Conservation (phyloP, 2,797 vertebrate genomes). For the Arnoldichthys spilopterus region DNA sequence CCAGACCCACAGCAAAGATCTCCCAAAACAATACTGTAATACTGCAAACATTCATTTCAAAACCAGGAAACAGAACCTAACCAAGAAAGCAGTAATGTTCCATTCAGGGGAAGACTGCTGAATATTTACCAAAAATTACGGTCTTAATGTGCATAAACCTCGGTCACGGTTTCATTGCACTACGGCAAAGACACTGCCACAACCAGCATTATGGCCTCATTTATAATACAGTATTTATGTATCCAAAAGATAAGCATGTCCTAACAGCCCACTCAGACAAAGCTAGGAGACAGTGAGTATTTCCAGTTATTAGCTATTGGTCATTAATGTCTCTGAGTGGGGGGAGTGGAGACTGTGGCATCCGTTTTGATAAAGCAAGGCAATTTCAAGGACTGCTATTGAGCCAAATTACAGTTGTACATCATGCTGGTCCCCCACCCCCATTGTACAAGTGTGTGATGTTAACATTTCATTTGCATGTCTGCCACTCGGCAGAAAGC, state of each 20-base stretch:
- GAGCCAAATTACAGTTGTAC: constrained; percentile 78
- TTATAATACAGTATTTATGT: neutral
- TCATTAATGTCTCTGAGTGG: constrained; percentile 64
- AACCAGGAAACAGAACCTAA: neutral
- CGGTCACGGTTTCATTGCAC: constrained; percentile 91
- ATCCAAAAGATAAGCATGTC: neutral
- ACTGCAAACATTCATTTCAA: too few relatives aligned
- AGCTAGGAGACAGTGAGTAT: constrained; percentile 42
- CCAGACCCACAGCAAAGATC: neutral
- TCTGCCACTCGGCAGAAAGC: constrained; percentile 51
- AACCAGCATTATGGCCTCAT: neutral
- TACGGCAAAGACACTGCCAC: neutral
- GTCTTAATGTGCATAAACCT: constrained; percentile 92
- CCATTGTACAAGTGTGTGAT: constrained; percentile 67
- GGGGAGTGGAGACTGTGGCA: constrained; percentile 53
- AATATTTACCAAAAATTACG: constrained; percentile 93
- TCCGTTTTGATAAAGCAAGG: constrained; percentile 80
- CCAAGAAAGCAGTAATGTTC: constrained; percentile 73
- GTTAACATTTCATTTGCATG: constrained; percentile 70
- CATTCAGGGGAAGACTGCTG: constrained; percentile 88
- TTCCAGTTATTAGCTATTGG: constrained; percentile 74
- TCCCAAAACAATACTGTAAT: too few relatives aligned
- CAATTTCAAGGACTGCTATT: constrained; percentile 75
- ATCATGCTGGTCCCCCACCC: constrained; percentile 72
- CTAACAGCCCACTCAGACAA: neutral